Evolutionary conservation across 2,888 invertebrate genomes (phyloP), one percentile per base, ranked within the genome.

Genomic region (Clusia tigrina): DNA sequence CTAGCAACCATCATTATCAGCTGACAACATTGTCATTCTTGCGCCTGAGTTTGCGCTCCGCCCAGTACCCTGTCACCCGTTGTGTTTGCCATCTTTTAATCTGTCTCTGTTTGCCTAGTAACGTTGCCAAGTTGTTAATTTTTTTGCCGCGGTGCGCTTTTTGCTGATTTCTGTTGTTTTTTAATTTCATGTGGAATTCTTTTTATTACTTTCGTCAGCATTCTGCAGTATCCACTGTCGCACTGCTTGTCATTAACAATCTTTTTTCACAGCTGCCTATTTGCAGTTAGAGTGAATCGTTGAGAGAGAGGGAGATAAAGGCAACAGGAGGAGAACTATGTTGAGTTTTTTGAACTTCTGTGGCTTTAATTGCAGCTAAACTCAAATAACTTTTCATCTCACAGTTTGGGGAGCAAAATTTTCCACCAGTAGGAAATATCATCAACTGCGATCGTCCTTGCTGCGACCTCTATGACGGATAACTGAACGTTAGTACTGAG

Each of bases 221-320:
- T 12, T 42, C 42, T 42, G 32, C 32, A 32, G 6, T n/a, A n/a
- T 15, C n/a, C n/a, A 42, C 3, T n/a, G 6, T 42, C n/a, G 3
- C n/a, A 17, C n/a, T 42, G 10, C 42, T 42, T 64, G 64, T 63
- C 60, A 66, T 66, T 63, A 68, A 61, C 66, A 64, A 64, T n/a
- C 62, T 18, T 58, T 66, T 67, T 66, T 66, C 64, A 56, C 62
- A 67, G 67, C 64, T 64, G 59, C 57, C 25, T 25, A 58, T n/a
- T n/a, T n/a, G n/a, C n/a, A n/a, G n/a, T n/a, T n/a, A n/a, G n/a
- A n/a, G n/a, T n/a, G n/a, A n/a, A n/a, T n/a, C n/a, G n/a, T n/a
- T n/a, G n/a, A n/a, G n/a, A n/a, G n/a, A n/a, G n/a, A n/a, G n/a
- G n/a, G n/a, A n/a, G n/a, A n/a, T n/a, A n/a, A n/a, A n/a, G n/a